Conservation (phyloP, 23 tunicate genomes). For the Oikopleura albicans region DNA sequence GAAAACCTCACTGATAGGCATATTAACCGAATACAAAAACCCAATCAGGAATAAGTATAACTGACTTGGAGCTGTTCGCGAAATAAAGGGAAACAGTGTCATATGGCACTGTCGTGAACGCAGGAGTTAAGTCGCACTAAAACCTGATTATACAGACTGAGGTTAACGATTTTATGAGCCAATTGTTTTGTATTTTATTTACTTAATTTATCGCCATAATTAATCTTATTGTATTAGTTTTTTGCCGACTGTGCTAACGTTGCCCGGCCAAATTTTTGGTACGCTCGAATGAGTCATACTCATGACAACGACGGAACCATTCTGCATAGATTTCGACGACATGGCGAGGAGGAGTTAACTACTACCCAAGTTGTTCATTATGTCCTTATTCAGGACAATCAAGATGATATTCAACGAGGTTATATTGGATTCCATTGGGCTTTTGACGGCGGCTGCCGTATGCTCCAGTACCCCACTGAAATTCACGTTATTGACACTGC, state of each 20-base stretch:
- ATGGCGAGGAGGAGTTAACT: not conserved
- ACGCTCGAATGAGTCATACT: not conserved
- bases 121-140: too few species aligned
- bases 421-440: constrained; percentile 7
- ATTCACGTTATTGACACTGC: not conserved
- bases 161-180: too few species aligned
- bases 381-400: not conserved
- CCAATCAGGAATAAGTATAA: too few species aligned
- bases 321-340: not conserved
- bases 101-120: too few species aligned
- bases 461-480: not conserved
- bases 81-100: too few species aligned
- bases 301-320: not conserved
- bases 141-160: too few species aligned
- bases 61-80: too few species aligned
- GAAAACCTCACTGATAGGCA: too few species aligned
- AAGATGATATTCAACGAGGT: not conserved
- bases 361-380: not conserved
- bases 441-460: not conserved
- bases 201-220: too few species aligned
- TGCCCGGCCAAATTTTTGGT: constrained; percentile 1
- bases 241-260: not conserved
- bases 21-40: too few species aligned
- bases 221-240: too few species aligned
- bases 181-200: too few species aligned